Conservation (phyloP, 2,888 invertebrate genomes). For the Xestia xanthographa region DNA sequence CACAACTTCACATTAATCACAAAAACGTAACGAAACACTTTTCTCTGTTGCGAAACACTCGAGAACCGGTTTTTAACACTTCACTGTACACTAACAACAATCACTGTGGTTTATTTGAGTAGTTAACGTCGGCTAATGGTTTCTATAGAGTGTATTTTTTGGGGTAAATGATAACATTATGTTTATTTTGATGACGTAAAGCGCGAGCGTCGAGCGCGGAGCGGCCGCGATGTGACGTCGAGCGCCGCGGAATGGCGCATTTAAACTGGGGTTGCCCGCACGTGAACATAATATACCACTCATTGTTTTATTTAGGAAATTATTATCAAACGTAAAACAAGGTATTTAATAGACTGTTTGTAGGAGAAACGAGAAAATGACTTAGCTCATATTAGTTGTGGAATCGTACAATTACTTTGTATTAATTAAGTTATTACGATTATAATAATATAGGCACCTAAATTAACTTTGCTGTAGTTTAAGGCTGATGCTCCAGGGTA, state of each 20-base stretch:
- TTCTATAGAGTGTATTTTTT: constrained; percentile 52
- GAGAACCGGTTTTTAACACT: constrained; percentile 32
- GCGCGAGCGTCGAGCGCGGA: constrained; percentile 57
- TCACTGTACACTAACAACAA: constrained; percentile 5
- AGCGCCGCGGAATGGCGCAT: constrained; percentile 84
- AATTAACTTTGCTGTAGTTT: background rate
- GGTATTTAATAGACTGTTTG: background rate
- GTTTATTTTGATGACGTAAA: constrained; percentile 79
- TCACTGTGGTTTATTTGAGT: constrained; percentile 19
- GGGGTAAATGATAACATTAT: constrained; percentile 63
- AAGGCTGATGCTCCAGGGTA: too few species aligned
- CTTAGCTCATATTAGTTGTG: too few species aligned
- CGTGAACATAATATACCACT: constrained; percentile 30
- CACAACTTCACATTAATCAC: constrained; percentile 55
- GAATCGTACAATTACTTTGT: background rate
- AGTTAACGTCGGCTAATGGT: constrained; percentile 17
- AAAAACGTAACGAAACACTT: constrained; percentile 48
- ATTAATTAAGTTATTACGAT: background rate
- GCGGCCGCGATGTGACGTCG: constrained; percentile 56
- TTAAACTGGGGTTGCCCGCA: constrained; percentile 75
- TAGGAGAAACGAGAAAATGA: background rate
- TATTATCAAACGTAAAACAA: background rate
- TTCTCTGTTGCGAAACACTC: constrained; percentile 51
- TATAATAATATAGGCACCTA: background rate
- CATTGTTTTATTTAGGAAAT: background rate